A percentile compares a stretch with the other conserved stretches of the same genome.
phyloP scores from a whole-genome alignment of 2,113 vertebrate species.

The Abramis brama region DNA sequence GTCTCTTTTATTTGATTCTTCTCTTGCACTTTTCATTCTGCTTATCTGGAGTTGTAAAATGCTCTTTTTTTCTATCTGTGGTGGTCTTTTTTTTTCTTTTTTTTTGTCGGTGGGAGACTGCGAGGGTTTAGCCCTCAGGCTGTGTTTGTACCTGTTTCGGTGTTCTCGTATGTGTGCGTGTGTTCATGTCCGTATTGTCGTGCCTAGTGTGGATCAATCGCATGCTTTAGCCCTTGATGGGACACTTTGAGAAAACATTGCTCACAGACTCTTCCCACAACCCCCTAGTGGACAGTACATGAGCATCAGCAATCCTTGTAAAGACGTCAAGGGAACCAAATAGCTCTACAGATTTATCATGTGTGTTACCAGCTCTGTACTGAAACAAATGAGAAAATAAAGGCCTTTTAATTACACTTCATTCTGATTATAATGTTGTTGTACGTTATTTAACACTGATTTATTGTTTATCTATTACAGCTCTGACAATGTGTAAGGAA shows the following conservation, averaged over 20 bases:
- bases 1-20: slow-evolving; percentile 4
- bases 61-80: slow-evolving; percentile 49
- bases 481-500: neutral
- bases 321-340: slow-evolving; percentile 81
- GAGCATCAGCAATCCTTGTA: slow-evolving; percentile 77
- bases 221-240: slow-evolving; percentile 83
- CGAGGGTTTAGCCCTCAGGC: slow-evolving; percentile 71
- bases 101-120: slow-evolving; percentile 64
- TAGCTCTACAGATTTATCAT: slow-evolving; percentile 82
- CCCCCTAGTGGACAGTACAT: slow-evolving; percentile 75
- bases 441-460: neutral
- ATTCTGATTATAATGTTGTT: slow-evolving; percentile 39
- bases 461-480: neutral
- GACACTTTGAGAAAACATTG: slow-evolving; percentile 75
- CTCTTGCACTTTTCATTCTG: slow-evolving; percentile 32
- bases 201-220: slow-evolving; percentile 83
- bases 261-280: slow-evolving; percentile 74
- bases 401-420: slow-evolving; percentile 79
- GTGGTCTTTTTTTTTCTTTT: slow-evolving; percentile 58
- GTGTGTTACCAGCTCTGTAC: slow-evolving; percentile 83
- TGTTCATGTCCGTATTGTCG: slow-evolving; percentile 80
- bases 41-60: slow-evolving; percentile 27
- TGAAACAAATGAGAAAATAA: slow-evolving; percentile 80
- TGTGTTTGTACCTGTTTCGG: slow-evolving; percentile 76
- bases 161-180: slow-evolving; percentile 73